A percentile compares a stretch with the other conserved stretches of the same genome.
Conservation (phyloP, 2,888 invertebrate genomes). For the Ametastegia equiseti region DNA sequence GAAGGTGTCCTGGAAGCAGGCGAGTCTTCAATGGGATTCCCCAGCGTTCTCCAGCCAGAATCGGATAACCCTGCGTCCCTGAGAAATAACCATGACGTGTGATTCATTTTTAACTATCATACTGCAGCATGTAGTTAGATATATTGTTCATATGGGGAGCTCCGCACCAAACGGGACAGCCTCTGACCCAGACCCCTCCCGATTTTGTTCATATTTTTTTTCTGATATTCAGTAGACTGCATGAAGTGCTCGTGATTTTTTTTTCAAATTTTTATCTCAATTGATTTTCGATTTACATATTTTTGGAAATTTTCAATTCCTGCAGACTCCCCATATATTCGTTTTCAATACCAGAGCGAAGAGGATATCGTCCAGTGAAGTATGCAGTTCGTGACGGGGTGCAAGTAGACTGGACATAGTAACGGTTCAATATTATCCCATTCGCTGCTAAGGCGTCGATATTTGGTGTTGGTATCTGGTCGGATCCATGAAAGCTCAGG, state of each 20-base stretch:
- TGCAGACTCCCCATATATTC: too few relatives aligned
- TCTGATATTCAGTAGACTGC: too few relatives aligned
- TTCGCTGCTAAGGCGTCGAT: constrained; percentile 91
- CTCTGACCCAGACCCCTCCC: too few relatives aligned
- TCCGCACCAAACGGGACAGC: too few relatives aligned
- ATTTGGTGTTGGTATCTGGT: constrained; percentile 92
- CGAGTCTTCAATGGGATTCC: constrained; percentile 77
- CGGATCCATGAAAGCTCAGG: constrained; percentile 91
- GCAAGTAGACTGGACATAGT: constrained; percentile 91
- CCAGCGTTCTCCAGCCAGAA: constrained; percentile 76
- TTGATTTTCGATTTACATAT: too few relatives aligned
- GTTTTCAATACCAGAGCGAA: constrained; percentile 77
- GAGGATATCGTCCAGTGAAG: constrained; percentile 91
- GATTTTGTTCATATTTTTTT: too few relatives aligned
- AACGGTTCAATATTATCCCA: constrained; percentile 89
- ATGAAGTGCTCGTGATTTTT: too few relatives aligned
- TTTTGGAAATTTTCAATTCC: too few relatives aligned
- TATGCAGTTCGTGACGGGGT: constrained; percentile 90
- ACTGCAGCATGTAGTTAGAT: not conserved
- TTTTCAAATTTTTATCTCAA: too few relatives aligned
- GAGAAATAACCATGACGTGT: not conserved
- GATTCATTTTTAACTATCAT: not conserved
- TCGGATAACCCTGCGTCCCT: constrained; percentile 79
- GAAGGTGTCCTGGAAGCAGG: constrained; percentile 78
- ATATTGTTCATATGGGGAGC: too few relatives aligned